Base-by-base conservation (phyloP, 2,888 invertebrate genomes). In the Nematopogon swammerdamellus region DNA sequence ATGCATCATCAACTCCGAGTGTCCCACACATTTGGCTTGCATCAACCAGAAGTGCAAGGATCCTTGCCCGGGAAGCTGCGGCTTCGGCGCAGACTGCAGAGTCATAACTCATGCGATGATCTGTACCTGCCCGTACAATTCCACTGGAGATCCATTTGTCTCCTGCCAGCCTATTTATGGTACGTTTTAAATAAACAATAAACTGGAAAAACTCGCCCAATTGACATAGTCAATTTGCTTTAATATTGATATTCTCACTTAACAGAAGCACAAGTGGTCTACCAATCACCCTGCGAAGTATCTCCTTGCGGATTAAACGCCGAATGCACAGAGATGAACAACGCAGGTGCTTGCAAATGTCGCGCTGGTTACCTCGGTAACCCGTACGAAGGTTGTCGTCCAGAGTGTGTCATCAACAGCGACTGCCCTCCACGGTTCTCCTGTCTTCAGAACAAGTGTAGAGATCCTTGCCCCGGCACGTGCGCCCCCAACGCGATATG, bases 401-500 rank as follows among this genome's bases (percentile, higher is more conserved):
- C 91, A 1, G 92, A 92, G 70, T 93, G 93, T 66, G 82, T 89
- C 4, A 83, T 90, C 48, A 91, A 91, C 63, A 84, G 86, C 14
- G 92, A 93, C 63, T 93, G 93, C 61, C 72, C 86, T 8, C 85
- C 85, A 44, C 82, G 86, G 63, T 74, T 82, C 59, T 88, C 91
- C 30, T 92, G 91, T 60, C 81, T 89, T 20, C 86, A 88, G 66
- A 85, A 85, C 59, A 89, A 87, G 71, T 90, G 91, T 65, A 82
- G 81, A 62, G 87, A 92, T 67, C 92, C 93, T 14, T 94, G 93
- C 58, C 86, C 86, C 1, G 89, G 89, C 46, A 80, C 84, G 25
- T 91, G 91, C 63, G 91, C 89, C 43, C 66, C 79, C 46, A 88
- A 88, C 62, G 88, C 87, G 3, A 81, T 86, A 57, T 92, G 92